phyloP scores from a whole-genome alignment of 1,140 invertebrate species.

The Ceratina australensis region DNA sequence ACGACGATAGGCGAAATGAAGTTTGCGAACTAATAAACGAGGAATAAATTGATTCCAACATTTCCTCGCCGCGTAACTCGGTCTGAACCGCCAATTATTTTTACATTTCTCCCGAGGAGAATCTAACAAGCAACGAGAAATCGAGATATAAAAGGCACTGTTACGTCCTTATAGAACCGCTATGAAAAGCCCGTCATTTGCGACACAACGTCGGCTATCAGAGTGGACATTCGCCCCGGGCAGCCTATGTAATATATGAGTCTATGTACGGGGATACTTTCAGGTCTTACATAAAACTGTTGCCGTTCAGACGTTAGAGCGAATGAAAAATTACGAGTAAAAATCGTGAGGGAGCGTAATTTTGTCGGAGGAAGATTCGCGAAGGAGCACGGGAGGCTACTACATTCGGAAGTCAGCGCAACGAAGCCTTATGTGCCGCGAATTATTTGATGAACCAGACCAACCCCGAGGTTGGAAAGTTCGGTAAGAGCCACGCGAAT shows the following conservation, averaged over 20 bases:
- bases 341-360: neutral
- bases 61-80: no score
- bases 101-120: no score
- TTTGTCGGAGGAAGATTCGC: neutral
- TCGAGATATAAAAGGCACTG: neutral
- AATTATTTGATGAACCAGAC: constrained; percentile 8
- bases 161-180: neutral
- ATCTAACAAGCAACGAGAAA: neutral
- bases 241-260: neutral
- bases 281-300: neutral
- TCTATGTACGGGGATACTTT: no score
- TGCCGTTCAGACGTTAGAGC: neutral
- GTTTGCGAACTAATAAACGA: no score
- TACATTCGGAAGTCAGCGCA: neutral
- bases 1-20: no score
- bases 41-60: no score
- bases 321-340: neutral
- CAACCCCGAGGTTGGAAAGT: neutral
- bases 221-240: no score
- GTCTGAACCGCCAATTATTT: no score
- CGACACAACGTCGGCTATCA: neutral
- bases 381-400: neutral
- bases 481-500: constrained; percentile 9
- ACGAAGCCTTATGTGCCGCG: neutral
- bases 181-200: neutral